Evolutionary conservation across 2,797 vertebrate species (phyloP), one percentile per base, ranked within the genome.

Genomic region (Channa striata): DNA sequence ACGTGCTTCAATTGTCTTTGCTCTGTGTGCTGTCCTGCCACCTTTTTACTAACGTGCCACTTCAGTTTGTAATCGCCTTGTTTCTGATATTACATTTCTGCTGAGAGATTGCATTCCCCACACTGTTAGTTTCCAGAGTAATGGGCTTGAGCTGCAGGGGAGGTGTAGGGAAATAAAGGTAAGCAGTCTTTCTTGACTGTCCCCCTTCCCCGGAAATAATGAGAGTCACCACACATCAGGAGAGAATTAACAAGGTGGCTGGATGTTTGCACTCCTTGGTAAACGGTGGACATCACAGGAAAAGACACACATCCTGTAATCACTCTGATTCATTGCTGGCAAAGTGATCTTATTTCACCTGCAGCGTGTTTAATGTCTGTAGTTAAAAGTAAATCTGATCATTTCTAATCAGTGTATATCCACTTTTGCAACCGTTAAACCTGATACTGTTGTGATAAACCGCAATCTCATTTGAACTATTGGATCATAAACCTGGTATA

Each of bases 21-120:
- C 52, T 21, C 40, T 67, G 25, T 33, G 20, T 46, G 37, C 37
- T 34, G 21, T 48, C 67, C 62, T 20, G 33, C 46, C 30, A 46
- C 60, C 44, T 52, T 65, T 65, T 57, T 67, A 74, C 71, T 74
- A 69, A 72, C 51, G 63, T 42, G 59, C 74, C 76, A 50, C 75
- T 69, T 77, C 50, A 66, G 64, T 72, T 80, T 69, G 58, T 33
- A 57, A 21, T 60, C 53, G 52, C 66, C 56, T 80, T 73, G 20
- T 75, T 77, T 82, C 47, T 20, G 34, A 69, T 72, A 88, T 89
- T 74, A 66, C 80, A 63, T 82, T 80, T 77, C 68, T 79, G 68
- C 56, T 63, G 40, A 71, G 70, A 70, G 80, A 85, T 77, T 77
- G 70, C 58, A 81, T 67, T 82, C 47, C 43, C 57, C 51, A 40